Evolutionary conservation across 1,140 invertebrate species (phyloP).

Genomic region (Habropoda laboriosa): DNA sequence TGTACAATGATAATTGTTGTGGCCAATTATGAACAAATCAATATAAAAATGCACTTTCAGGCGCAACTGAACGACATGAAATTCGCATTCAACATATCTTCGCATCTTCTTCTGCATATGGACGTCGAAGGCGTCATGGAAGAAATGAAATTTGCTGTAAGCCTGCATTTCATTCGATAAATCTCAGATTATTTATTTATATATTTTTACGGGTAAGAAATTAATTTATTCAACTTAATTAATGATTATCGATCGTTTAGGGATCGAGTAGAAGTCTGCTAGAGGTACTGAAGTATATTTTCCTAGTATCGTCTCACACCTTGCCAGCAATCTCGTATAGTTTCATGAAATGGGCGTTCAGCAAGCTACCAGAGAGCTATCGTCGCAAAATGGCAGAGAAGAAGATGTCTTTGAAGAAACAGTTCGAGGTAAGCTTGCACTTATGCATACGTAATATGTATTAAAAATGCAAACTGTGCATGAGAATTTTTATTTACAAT

Average conservation of each 20-base stretch:
- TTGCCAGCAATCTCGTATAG: slow-evolving; percentile 83
- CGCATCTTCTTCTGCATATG: slow-evolving; percentile 83
- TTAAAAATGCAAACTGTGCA: too few species aligned
- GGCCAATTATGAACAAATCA: too few species aligned
- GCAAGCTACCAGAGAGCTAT: slow-evolving; percentile 80
- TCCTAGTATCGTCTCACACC: slow-evolving; percentile 83
- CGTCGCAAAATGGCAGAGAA: slow-evolving; percentile 81
- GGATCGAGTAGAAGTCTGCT: slow-evolving; percentile 82
- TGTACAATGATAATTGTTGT: too few species aligned
- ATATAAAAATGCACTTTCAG: slow-evolving; percentile 66
- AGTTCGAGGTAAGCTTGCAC: slow-evolving; percentile 83
- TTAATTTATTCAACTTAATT: background rate
- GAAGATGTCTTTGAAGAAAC: slow-evolving; percentile 82
- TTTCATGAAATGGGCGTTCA: slow-evolving; percentile 81
- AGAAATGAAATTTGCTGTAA: background rate
- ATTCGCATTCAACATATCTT: slow-evolving; percentile 84
- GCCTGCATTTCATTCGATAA: too few species aligned
- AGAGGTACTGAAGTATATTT: slow-evolving; percentile 82
- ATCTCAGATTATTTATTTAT: too few species aligned
- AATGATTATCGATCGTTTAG: slow-evolving; percentile 51
- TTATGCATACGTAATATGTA: background rate
- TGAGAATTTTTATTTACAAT: too few species aligned
- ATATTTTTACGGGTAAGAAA: too few species aligned
- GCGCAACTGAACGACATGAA: slow-evolving; percentile 84
- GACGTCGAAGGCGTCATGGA: slow-evolving; percentile 70